Evolutionary conservation across 2,888 invertebrate species (phyloP), one percentile per base, ranked within the genome.

Genomic region (Gymnosoma rotundatum): DNA sequence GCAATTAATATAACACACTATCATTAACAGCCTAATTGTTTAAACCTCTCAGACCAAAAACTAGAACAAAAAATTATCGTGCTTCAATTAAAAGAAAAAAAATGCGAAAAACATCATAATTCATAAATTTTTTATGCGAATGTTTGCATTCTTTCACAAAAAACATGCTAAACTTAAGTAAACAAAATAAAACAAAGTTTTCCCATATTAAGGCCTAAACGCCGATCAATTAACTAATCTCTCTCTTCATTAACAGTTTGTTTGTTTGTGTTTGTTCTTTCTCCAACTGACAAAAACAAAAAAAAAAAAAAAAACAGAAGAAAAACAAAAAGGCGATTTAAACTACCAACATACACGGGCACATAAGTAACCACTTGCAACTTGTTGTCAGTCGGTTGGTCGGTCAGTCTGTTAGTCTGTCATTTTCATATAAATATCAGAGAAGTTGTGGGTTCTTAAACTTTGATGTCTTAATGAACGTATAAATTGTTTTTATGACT

Each of bases 391-490:
- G n/a, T 36, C 9, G n/a, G 32, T 36, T 2, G 25, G 25, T 48
- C 32, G 25, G 61, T 25, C n/a, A 12, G 64, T 56, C 45, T n/a
- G 54, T 18, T 54, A 18, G 16, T 7, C n/a, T n/a, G 14, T 6
- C n/a, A 7, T 16, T 16, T 52, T 60, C 42, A 42, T 42, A 42
- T 42, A 42, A 10, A 12, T 42, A 12, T 42, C 42, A 12, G 42
- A 78, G 48, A 54, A 78, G 18, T 72, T 72, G 72, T 74, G 60
- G 73, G 69, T 78, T 84, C 60, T 66, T 81, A 74, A 81, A 81
- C 74, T 84, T 84, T 84, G 84, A 84, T 84, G 84, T 84, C 84
- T 84, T 84, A 84, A 84, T 84, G 84, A 84, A 81, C 81, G 69
- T 60, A 84, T 84, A 81, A 84, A 84, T 78, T 81, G 78, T 78